Evolutionary conservation across 2,797 vertebrate species (phyloP).

Genomic region (Cossypha caffra): DNA sequence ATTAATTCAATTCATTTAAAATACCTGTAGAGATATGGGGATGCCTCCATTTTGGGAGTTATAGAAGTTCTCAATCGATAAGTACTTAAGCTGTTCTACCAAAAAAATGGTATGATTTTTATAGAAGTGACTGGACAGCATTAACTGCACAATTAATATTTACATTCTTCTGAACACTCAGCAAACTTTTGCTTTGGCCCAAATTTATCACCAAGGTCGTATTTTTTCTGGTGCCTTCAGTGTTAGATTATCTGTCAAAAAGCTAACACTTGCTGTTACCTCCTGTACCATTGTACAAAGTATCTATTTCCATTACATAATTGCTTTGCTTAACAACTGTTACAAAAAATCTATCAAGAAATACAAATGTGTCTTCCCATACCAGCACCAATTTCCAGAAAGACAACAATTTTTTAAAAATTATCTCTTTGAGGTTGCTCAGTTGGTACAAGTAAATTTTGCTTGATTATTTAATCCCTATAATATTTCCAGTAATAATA

Average conservation of each 20-base stretch:
- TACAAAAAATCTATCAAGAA: neutral
- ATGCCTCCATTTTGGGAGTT: conserved; percentile 79
- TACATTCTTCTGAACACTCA: conserved; percentile 33
- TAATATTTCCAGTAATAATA: neutral
- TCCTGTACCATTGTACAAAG: neutral
- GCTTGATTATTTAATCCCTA: neutral
- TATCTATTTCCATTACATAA: neutral
- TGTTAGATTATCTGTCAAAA: neutral
- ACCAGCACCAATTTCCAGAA: neutral
- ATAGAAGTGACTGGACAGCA: conserved; percentile 49
- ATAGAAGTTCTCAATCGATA: conserved; percentile 78
- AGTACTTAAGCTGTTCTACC: conserved; percentile 71
- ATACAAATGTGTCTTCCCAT: neutral
- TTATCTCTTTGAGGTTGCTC: neutral
- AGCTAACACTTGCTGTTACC: neutral
- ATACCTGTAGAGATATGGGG: conserved; percentile 83
- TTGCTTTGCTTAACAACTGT: neutral
- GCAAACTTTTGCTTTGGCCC: conserved; percentile 6
- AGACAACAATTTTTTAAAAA: neutral
- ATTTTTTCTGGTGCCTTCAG: neutral
- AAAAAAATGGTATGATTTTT: conserved; percentile 57
- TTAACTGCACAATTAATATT: conserved; percentile 68
- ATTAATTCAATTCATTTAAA: conserved; percentile 88
- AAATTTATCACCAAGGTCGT: neutral
- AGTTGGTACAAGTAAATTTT: neutral